A percentile compares a stretch with the other conserved stretches of the same genome.
Conservation (phyloP, 2,113 vertebrate species). For the Origma solitaria region DNA sequence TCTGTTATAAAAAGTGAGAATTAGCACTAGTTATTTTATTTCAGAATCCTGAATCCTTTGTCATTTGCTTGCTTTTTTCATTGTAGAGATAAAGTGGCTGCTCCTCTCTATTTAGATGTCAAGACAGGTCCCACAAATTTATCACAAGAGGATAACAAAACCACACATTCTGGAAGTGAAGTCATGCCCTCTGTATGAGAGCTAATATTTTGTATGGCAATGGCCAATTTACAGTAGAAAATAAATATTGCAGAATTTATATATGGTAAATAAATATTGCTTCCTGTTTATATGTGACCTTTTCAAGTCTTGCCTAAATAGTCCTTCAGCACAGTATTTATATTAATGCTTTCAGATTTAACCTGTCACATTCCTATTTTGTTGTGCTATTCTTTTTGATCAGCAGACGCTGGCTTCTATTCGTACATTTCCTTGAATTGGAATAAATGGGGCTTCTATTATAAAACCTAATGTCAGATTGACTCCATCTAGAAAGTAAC, state of each 20-base stretch:
- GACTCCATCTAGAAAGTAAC: slow-evolving; percentile 3
- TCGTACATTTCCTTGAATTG: background rate
- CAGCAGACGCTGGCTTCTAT: background rate
- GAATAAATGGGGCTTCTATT: background rate
- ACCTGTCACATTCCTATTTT: background rate
- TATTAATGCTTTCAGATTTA: background rate
- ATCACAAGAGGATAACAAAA: background rate
- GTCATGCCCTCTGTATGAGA: background rate
- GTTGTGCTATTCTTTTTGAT: background rate
- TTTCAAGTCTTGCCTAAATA: background rate
- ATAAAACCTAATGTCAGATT: slow-evolving; percentile 13
- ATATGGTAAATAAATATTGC: background rate
- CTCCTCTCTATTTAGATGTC: background rate
- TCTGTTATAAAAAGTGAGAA: background rate
- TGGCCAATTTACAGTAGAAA: background rate
- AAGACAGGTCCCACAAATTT: background rate
- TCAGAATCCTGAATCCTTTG: background rate
- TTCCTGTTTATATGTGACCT: background rate
- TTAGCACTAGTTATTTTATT: background rate
- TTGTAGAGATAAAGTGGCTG: background rate
- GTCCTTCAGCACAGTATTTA: background rate
- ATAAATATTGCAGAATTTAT: background rate
- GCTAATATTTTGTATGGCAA: background rate
- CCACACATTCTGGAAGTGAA: background rate
- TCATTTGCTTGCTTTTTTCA: background rate